A percentile compares a stretch with the other conserved stretches of the same genome.
Evolutionary conservation across 2,888 invertebrate species (phyloP).

Genomic region (Drosophila demipolita): DNA sequence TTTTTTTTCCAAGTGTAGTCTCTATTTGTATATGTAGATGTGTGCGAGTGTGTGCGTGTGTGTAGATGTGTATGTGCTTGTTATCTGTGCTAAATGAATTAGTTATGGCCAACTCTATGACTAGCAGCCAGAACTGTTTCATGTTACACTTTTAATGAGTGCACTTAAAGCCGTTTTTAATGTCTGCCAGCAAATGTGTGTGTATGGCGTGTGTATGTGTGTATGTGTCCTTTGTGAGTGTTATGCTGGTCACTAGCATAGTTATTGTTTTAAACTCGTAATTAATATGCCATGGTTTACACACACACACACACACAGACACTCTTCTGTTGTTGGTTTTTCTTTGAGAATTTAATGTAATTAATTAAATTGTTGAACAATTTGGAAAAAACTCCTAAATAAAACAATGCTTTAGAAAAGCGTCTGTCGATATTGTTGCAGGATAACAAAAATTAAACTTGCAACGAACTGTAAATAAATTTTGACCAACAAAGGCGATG

Average conservation of each 20-base stretch:
- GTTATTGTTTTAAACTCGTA: constrained; percentile 66
- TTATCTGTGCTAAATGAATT: constrained; percentile 70
- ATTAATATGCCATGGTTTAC: constrained; percentile 68
- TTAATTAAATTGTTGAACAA: constrained; percentile 59
- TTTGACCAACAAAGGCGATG: constrained; percentile 11
- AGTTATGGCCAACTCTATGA: constrained; percentile 66
- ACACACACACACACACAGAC: constrained; percentile 21
- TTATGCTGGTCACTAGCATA: constrained; percentile 47
- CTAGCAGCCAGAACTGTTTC: constrained; percentile 47
- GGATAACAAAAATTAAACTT: constrained; percentile 43
- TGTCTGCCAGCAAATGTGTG: constrained; percentile 33
- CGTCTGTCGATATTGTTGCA: constrained; percentile 5
- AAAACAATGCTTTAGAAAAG: constrained; percentile 17
- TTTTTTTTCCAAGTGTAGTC: not conserved
- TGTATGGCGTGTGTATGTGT: constrained; percentile 3
- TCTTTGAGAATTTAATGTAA: constrained; percentile 43
- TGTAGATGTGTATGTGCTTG: constrained; percentile 7
- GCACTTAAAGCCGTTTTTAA: constrained; percentile 72
- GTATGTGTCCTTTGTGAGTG: constrained; percentile 2
- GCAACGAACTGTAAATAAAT: constrained; percentile 48
- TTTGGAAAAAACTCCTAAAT: constrained; percentile 8
- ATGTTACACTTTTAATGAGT: constrained; percentile 78
- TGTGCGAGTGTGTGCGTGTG: not conserved
- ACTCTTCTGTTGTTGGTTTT: constrained; percentile 29
- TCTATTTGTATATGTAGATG: not conserved